A percentile compares a stretch with the other conserved stretches of the same genome.
These are phyloP conservation scores for Dolichomitus sp. DNA, from an alignment of 2,888 invertebrate species.

Conservation along the genomic window DNA sequence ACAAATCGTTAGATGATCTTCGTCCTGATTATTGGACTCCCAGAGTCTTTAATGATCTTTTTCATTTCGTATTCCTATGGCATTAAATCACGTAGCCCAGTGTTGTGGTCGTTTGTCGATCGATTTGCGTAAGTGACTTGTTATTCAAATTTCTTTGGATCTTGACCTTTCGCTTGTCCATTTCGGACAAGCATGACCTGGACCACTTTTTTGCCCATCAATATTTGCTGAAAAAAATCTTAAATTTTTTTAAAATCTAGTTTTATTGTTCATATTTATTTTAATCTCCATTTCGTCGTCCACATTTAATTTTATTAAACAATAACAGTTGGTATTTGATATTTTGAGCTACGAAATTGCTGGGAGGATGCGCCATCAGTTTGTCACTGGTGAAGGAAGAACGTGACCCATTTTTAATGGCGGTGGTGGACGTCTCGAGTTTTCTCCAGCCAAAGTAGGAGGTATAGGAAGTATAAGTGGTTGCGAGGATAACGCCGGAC, in stretches of 20 bases:
- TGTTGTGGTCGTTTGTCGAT: background rate
- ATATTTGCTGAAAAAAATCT: no score
- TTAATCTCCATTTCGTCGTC: background rate
- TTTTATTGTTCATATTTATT: background rate
- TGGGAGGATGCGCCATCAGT: slow-evolving; percentile 3
- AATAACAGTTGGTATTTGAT: background rate
- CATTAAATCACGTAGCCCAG: slow-evolving; percentile 10
- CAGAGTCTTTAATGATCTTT: slow-evolving; percentile 32
- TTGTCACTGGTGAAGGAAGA: slow-evolving; percentile 3
- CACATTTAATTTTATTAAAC: background rate
- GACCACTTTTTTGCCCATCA: no score
- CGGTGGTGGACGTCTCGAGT: slow-evolving; percentile 63
- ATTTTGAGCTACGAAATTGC: background rate
- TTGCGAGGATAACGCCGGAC: slow-evolving; percentile 75
- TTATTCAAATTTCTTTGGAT: slow-evolving; percentile 1
- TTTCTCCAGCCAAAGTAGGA: slow-evolving; percentile 76
- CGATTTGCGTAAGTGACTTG: slow-evolving; percentile 22
- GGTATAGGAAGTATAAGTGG: slow-evolving; percentile 74
- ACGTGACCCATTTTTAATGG: slow-evolving; percentile 75
- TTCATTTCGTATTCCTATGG: slow-evolving; percentile 21
- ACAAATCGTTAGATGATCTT: slow-evolving; percentile 32
- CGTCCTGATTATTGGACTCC: slow-evolving; percentile 18
- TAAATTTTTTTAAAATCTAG: no score
- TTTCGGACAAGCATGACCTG: background rate
- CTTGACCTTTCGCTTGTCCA: background rate